Evolutionary conservation across 2,888 invertebrate genomes (phyloP).

Genomic region (Leucozona laternaria): DNA sequence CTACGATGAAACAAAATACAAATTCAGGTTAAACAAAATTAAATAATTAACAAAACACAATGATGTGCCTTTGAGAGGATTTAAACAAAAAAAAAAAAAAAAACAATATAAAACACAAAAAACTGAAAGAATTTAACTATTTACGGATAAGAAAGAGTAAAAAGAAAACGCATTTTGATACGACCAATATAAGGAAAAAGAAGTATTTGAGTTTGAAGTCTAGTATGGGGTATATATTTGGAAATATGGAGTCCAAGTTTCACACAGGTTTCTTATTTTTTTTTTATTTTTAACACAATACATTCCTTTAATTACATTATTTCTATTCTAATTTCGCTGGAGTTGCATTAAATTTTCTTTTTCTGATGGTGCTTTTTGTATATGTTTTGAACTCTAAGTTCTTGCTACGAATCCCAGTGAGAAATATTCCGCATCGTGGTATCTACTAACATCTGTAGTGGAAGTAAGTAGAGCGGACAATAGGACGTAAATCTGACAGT

Average conservation of each 20-base stretch:
- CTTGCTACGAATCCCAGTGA: background rate
- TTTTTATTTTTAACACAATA: background rate
- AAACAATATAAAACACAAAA: constrained; percentile 29
- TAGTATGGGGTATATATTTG: constrained; percentile 8
- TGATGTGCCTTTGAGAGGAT: constrained; percentile 72
- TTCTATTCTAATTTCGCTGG: background rate
- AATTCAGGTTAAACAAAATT: constrained; percentile 61
- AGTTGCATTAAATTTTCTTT: background rate
- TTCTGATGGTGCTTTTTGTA: background rate
- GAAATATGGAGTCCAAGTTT: background rate
- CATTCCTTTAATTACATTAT: background rate
- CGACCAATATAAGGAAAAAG: background rate
- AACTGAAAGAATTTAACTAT: constrained; percentile 51
- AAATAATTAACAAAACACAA: constrained; percentile 67
- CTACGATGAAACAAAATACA: constrained; percentile 25
- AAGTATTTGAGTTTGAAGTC: background rate
- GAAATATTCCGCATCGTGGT: background rate
- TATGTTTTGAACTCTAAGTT: background rate
- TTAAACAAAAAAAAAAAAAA: constrained; percentile 42
- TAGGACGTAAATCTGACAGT: background rate
- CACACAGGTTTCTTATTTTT: background rate
- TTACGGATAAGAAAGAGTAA: constrained; percentile 40
- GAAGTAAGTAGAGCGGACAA: background rate
- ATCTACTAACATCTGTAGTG: background rate
- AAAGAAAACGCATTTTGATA: constrained; percentile 36